Percentiles rank a stretch among this genome's conserved stretches.
Conservation (phyloP, 2,888 invertebrate species). For the Galerucella nymphaeae region DNA sequence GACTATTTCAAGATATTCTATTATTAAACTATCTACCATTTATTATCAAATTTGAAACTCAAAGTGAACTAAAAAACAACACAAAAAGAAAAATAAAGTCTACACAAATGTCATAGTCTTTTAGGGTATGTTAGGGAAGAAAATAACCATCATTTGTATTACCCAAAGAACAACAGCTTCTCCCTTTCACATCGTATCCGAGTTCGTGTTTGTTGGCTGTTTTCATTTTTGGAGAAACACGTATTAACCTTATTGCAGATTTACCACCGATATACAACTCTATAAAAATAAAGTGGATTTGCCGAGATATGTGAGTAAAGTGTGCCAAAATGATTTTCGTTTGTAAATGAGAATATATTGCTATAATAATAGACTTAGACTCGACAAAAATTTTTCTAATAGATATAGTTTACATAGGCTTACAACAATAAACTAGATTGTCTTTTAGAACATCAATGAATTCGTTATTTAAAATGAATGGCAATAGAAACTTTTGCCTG, state of each 20-base stretch:
- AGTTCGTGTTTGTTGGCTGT: constrained; percentile 34
- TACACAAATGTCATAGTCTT: constrained; percentile 33
- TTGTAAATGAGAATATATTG: constrained; percentile 12
- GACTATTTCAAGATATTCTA: constrained; percentile 1
- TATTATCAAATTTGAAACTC: neutral
- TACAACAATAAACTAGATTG: neutral
- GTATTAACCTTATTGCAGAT: constrained; percentile 37
- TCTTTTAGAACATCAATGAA: neutral
- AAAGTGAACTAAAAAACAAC: constrained; percentile 7
- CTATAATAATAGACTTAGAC: neutral
- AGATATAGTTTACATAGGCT: neutral
- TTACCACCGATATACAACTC: constrained; percentile 37
- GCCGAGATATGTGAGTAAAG: constrained; percentile 28
- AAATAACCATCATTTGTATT: constrained; percentile 48
- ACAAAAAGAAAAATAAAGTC: constrained; percentile 29
- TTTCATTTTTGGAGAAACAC: constrained; percentile 38
- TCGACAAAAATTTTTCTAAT: neutral
- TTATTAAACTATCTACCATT: neutral
- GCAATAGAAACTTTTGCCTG: no score
- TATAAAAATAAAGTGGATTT: constrained; percentile 36
- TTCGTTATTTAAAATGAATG: no score
- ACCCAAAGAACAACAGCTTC: constrained; percentile 39
- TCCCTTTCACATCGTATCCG: constrained; percentile 38
- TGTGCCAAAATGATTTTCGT: constrained; percentile 28
- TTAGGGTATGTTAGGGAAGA: constrained; percentile 41